Evolutionary conservation across 2,888 invertebrate species (phyloP).

Genomic region (Agrochola litura): DNA sequence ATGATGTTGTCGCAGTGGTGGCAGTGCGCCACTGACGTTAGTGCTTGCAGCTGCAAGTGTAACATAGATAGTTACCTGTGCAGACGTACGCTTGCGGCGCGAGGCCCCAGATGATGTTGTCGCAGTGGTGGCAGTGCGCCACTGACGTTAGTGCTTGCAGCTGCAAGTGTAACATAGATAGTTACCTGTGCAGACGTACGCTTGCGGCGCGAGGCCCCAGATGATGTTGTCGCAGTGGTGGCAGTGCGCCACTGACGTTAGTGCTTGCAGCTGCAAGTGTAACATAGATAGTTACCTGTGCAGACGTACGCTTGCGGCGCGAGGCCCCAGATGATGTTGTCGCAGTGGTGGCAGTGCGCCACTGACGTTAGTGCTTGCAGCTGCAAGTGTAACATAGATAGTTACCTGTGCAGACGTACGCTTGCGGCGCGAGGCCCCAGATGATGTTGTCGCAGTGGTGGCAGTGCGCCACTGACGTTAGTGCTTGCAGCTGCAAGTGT

Average conservation of each 20-base stretch:
- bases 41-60: slow-evolving; percentile 96
- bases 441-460: not conserved
- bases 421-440: not conserved
- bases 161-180: slow-evolving; percentile 95
- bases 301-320: not conserved
- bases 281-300: not conserved
- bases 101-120: not conserved
- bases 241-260: slow-evolving; percentile 92
- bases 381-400: slow-evolving; percentile 95
- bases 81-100: not conserved
- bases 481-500: slow-evolving; percentile 96
- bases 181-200: not conserved
- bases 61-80: not conserved
- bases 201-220: not conserved
- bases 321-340: not conserved
- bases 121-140: not conserved
- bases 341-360: not conserved
- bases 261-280: slow-evolving; percentile 96
- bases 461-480: slow-evolving; percentile 92
- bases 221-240: not conserved
- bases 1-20: not conserved
- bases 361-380: slow-evolving; percentile 97
- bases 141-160: slow-evolving; percentile 97
- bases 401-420: not conserved
- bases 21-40: slow-evolving; percentile 92